Conservation (phyloP, 1,140 invertebrate genomes). For the Galendromus occidentalis region DNA sequence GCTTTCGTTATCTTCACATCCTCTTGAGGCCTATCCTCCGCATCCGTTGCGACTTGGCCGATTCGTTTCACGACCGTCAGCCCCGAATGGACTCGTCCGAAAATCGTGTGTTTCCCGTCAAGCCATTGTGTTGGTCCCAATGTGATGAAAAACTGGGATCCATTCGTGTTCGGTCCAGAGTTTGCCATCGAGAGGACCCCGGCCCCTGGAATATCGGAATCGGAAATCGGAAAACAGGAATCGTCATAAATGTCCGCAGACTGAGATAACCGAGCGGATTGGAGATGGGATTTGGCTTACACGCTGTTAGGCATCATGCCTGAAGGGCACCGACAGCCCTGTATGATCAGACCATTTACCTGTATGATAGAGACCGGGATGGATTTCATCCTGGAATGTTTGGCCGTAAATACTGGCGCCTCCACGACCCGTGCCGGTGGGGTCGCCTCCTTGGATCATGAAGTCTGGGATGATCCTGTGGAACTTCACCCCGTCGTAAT, state of each 20-base stretch:
- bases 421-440: conserved; percentile 72
- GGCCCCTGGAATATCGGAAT: conserved; percentile 36
- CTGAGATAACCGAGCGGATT: too few relatives aligned
- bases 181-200: conserved; percentile 69
- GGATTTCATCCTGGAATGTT: conserved; percentile 86
- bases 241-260: too few relatives aligned
- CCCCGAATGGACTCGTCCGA: conserved; percentile 64
- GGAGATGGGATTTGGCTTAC: too few relatives aligned
- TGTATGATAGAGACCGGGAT: conserved; percentile 78
- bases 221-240: too few relatives aligned
- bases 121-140: conserved; percentile 90
- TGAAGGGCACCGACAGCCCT: too few relatives aligned
- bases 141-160: conserved; percentile 96
- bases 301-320: too few relatives aligned
- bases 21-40: conserved; percentile 68
- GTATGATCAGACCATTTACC: too few relatives aligned
- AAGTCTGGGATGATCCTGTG: conserved; percentile 89
- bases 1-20: conserved; percentile 64
- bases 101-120: conserved; percentile 91
- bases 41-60: conserved; percentile 76
- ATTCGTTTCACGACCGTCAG: conserved; percentile 79
- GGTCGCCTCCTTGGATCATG: conserved; percentile 89
- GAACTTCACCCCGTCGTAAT: conserved; percentile 90
- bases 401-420: conserved; percentile 90
- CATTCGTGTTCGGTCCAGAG: conserved; percentile 86